Base-by-base conservation (phyloP, 1,140 invertebrate species). In the Campoletis sonorensis region DNA sequence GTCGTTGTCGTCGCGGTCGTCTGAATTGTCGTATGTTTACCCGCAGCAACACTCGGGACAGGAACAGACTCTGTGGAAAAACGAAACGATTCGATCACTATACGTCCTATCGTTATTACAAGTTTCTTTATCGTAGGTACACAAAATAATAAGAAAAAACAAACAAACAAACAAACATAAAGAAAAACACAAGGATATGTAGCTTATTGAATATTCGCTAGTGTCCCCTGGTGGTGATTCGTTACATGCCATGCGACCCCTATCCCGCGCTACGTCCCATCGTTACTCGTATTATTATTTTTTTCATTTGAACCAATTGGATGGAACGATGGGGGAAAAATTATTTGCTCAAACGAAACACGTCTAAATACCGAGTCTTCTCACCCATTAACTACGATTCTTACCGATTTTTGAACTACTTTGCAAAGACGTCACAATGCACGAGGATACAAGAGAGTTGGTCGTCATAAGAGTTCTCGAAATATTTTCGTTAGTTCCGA, bases 401-500 rank as follows among this genome's bases (percentile, higher is more conserved):
- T 89, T 89, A 91, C 89, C 90, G 40, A 89, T 85, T 86, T 89
- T 90, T 23, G 86, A 81, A 85, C 88, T 88, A 87, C 81, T 88
- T 80, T 87, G 87, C 51, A 88, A 87, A 0, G 86, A 83, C 23
- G 86, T 85, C 13, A 86, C 82, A 68, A 87, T 85, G 49, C 80
- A 84, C 30, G 85, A 72, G 10, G 82, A 80, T 72, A 84, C 82
- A 23, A 85, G 79, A 23, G 84, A 82, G 64, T 85, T 88, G 23
- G 82, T 79, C 40, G 81, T 75, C 16, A 87, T 85, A 23, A 88
- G 73, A 54, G 82, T 84, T 81, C 85, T 89, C 26, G 84, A 37
- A 30, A 84, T 83, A 51, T 84, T 82, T n/a, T 86, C 85, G 10
- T 80, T 73, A 15, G 85, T 49, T 49, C 82, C 75, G 49, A 81